A percentile compares a stretch with the other conserved stretches of the same genome.
These are phyloP conservation scores for Silurus asotus DNA, from an alignment of 2,113 vertebrate species.

Conservation along the genomic window DNA sequence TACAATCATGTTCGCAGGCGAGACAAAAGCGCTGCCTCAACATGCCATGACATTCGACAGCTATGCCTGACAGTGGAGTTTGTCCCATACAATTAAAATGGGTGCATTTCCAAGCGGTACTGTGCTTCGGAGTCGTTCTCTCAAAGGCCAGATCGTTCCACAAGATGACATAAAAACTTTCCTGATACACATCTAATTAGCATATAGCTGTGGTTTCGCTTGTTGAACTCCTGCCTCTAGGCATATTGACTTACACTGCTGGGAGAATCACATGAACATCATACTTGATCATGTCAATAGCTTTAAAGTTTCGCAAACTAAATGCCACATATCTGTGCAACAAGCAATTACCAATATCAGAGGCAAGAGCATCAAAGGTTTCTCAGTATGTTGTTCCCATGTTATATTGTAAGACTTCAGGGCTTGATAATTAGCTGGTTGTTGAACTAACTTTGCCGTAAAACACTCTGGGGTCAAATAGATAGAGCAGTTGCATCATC, in stretches of 20 bases:
- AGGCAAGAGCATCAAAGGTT: neutral
- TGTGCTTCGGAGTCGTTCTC: conserved; percentile 31
- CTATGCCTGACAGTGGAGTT: conserved; percentile 39
- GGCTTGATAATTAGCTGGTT: conserved; percentile 13
- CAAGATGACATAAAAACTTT: conserved; percentile 31
- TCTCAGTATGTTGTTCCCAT: neutral
- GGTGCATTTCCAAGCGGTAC: conserved; percentile 37
- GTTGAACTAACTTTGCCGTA: neutral
- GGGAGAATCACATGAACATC: conserved; percentile 7
- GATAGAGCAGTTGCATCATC: conserved; percentile 10
- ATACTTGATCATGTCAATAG: conserved; percentile 3
- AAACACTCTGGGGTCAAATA: neutral
- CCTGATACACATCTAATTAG: conserved; percentile 52
- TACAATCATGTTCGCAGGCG: conserved; percentile 44
- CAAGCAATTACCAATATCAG: neutral
- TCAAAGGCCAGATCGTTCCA: conserved; percentile 44
- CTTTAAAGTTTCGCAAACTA: conserved; percentile 1
- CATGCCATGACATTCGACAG: conserved; percentile 47
- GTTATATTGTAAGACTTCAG: conserved; percentile 1
- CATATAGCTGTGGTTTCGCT: conserved; percentile 26
- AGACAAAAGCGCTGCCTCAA: conserved; percentile 26
- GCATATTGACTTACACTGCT: conserved; percentile 8
- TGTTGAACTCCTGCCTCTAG: conserved; percentile 29
- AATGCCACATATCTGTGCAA: neutral
- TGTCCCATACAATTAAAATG: conserved; percentile 50